Base-by-base conservation (phyloP, 2,888 invertebrate species). In the Eupithecia centaureata region DNA sequence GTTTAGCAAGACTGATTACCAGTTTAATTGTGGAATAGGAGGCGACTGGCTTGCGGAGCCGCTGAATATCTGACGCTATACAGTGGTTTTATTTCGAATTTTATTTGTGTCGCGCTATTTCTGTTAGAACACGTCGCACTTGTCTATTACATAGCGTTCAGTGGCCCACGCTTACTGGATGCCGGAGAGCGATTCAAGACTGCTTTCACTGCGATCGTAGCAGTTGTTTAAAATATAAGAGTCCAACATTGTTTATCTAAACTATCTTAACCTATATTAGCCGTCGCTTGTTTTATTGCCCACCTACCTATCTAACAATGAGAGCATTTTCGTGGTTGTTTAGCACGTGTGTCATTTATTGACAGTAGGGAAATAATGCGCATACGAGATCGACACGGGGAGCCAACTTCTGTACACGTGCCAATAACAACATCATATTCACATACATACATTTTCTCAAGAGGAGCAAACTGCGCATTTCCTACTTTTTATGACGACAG, bases 51-150 rank as follows among this genome's bases (percentile, higher is more conserved):
- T 82, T 83, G 83, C 82, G 73, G 82, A 86, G 89, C 88, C 83
- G 84, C 82, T 74, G 83, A 86, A 89, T 89, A 90, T 91, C 89
- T 90, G 85, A 89, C 88, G 91, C 87, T 86, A 88, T 90, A 85
- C 86, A 87, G 85, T 87, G 81, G 89, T 89, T 92, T 92, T 92
- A 92, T 93, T 93, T 92, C 90, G 82, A 86, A 90, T 91, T 93
- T 92, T 92, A 93, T 93, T 92, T 91, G 90, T 91, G 93, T 92
- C 92, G 92, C 84, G 90, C 93, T 93, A 92, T 93, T 92, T 93
- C 79, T 79, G 92, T 90, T 86, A 81, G 86, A 88, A 87, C 88
- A 86, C 85, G 88, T 87, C 88, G 87, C 89, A 91, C 90, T 91
- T 90, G 89, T 90, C 88, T 87, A 86, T 85, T 90, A 86, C 88